A percentile compares a stretch with the other conserved stretches of the same genome.
phyloP scores from a whole-genome alignment of 2,113 vertebrate species.

The Semicossyphus pulcher region DNA sequence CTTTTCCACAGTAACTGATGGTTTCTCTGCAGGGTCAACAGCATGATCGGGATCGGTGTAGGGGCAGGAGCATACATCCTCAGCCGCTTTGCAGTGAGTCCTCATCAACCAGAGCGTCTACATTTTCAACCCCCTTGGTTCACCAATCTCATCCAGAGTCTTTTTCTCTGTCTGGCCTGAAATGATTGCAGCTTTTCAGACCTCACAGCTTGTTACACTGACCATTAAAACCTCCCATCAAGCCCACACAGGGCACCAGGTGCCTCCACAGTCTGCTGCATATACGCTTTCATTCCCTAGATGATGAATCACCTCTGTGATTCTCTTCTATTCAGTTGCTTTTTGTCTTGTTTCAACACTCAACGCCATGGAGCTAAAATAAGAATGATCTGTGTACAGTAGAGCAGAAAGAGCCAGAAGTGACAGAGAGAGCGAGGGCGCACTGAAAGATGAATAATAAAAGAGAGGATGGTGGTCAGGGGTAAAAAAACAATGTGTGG shows the following conservation, averaged over 20 bases:
- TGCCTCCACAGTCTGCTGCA: slow-evolving; percentile 34
- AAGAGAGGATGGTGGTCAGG: slow-evolving; percentile 9
- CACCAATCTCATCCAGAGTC: background rate
- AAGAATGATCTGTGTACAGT: slow-evolving; percentile 31
- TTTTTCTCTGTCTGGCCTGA: slow-evolving; percentile 13
- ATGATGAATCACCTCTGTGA: slow-evolving; percentile 55
- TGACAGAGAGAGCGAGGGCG: slow-evolving; percentile 28
- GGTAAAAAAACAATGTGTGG: slow-evolving; percentile 23
- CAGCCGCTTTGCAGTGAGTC: slow-evolving; percentile 82
- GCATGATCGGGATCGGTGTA: slow-evolving; percentile 82
- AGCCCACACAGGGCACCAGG: slow-evolving; percentile 45
- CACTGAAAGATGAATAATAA: slow-evolving; percentile 59
- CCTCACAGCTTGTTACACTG: slow-evolving; percentile 28
- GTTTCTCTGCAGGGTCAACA: slow-evolving; percentile 76
- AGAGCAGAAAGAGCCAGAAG: slow-evolving; percentile 38
- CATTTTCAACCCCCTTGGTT: background rate
- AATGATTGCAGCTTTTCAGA: slow-evolving; percentile 33
- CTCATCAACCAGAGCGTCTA: background rate
- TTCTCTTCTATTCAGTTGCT: slow-evolving; percentile 19
- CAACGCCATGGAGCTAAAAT: slow-evolving; percentile 45
- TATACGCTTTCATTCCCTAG: slow-evolving; percentile 2
- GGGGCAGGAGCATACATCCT: slow-evolving; percentile 84
- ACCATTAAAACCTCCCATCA: slow-evolving; percentile 30
- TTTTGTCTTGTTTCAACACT: slow-evolving; percentile 35
- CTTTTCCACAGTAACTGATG: slow-evolving; percentile 7